Evolutionary conservation across 2,888 invertebrate species (phyloP), one percentile per base, ranked within the genome.

Genomic region (Pemphredon lugubris): DNA sequence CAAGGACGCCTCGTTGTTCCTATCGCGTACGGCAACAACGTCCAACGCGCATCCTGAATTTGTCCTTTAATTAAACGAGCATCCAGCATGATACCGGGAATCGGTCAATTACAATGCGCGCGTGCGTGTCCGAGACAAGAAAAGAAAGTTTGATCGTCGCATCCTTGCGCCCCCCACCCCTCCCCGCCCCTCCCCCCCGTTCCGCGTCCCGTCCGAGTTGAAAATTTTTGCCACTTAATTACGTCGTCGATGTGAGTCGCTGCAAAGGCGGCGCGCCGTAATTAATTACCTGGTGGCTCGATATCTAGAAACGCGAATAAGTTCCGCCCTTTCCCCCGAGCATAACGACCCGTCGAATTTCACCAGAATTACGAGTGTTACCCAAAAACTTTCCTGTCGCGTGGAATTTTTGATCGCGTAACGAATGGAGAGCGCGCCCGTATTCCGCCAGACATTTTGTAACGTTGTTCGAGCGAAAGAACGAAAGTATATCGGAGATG

Each of bases 71-170:
- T 85, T 85, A 82, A 79, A 69, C 53, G 60, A 70, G 65, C 77
- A 80, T 67, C 79, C 73, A 82, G 79, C 83, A 81, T 80, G 75
- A 81, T 79, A 72, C 83, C 82, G 81, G 80, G 78, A 82, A 74
- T 79, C 74, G 72, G 73, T 78, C 81, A 83, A 84, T 84, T 84
- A 82, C 70, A 34, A 16, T 34, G 47, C 50, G 51, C 66, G 70
- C 73, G 71, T 53, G 70, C 73, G 57, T 75, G 75, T 75, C 77
- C 58, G 50, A 58, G 63, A 58, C 65, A 66, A 61, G 40, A 68
- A 77, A 83, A 78, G 82, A 84, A 84, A 84, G 82, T 84, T 55
- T 65, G 13, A 51, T 39, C 32, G 57, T 55, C 57, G 23, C 65
- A 48, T 34, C 60, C 68, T n/a, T n/a, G n/a, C n/a, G n/a, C n/a